Conservation (phyloP, 1,140 invertebrate genomes). For the Ganaspis sp. region DNA sequence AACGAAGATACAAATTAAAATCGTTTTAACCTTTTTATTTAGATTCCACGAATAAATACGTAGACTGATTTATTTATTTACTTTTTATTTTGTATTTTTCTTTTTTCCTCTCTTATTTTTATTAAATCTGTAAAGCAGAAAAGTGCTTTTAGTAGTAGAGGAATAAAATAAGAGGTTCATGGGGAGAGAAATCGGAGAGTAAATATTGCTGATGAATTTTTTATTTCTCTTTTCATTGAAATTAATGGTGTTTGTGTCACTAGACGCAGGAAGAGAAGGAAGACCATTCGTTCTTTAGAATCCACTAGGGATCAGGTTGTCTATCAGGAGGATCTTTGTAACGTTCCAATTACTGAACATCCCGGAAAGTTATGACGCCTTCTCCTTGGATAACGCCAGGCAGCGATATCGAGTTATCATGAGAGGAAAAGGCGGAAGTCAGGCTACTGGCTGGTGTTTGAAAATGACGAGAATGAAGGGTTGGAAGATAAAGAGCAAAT, state of each 20-base stretch:
- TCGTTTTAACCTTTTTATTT: too few relatives aligned
- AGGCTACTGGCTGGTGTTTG: not conserved
- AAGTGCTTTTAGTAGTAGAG: too few relatives aligned
- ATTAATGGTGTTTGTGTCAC: not conserved
- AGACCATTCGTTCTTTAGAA: slow-evolving; percentile 4
- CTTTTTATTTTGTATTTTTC: too few relatives aligned
- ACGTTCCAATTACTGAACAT: slow-evolving; percentile 37
- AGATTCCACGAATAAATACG: too few relatives aligned
- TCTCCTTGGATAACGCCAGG: slow-evolving; percentile 29
- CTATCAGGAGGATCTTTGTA: slow-evolving; percentile 18
- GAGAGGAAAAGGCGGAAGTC: not conserved
- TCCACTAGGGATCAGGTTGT: slow-evolving; percentile 16
- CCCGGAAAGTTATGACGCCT: slow-evolving; percentile 34
- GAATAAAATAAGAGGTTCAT: not conserved
- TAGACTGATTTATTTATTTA: too few relatives aligned
- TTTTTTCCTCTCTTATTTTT: too few relatives aligned
- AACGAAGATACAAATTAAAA: too few relatives aligned
- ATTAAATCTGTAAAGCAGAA: too few relatives aligned
- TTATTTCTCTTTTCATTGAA: not conserved
- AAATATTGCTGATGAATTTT: not conserved
- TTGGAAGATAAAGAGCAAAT: slow-evolving; percentile 16
- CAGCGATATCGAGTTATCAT: slow-evolving; percentile 31
- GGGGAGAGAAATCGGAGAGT: not conserved
- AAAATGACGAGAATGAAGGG: slow-evolving; percentile 11
- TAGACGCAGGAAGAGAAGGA: not conserved